Conservation (phyloP, 1,140 invertebrate species). For the Streblospio benedicti region DNA sequence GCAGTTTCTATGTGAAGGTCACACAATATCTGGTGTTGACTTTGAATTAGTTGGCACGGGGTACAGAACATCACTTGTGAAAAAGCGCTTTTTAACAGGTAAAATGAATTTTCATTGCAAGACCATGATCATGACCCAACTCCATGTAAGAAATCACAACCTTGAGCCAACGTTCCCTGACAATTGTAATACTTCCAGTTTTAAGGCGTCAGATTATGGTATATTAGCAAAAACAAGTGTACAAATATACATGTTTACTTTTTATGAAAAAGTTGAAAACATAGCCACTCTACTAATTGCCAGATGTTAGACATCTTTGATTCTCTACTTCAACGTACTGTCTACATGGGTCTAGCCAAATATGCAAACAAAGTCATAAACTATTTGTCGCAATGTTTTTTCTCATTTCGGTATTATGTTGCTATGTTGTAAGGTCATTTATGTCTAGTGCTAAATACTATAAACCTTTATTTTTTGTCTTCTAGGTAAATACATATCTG, state of each 20-base stretch:
- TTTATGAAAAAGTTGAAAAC: too few species aligned
- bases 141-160: neutral
- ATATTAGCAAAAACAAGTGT: too few species aligned
- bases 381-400: neutral
- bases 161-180: neutral
- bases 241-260: too few species aligned
- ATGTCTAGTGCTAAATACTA: slow-evolving; percentile 7
- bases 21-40: slow-evolving; percentile 84
- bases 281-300: too few species aligned
- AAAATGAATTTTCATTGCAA: slow-evolving; percentile 23
- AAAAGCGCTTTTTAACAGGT: slow-evolving; percentile 88
- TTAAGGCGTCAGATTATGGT: too few species aligned
- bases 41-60: slow-evolving; percentile 80
- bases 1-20: slow-evolving; percentile 90
- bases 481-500: slow-evolving; percentile 5
- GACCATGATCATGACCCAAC: neutral
- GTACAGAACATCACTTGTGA: slow-evolving; percentile 85
- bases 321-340: too few species aligned
- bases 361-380: too few species aligned
- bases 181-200: too few species aligned
- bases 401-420: neutral
- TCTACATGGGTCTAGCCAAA: too few species aligned
- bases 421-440: neutral
- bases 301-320: too few species aligned
- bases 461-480: neutral